Percentiles rank a stretch among this genome's conserved stretches.
phyloP scores from a whole-genome alignment of 1,140 invertebrate species.

The Camponotus vicinus region DNA sequence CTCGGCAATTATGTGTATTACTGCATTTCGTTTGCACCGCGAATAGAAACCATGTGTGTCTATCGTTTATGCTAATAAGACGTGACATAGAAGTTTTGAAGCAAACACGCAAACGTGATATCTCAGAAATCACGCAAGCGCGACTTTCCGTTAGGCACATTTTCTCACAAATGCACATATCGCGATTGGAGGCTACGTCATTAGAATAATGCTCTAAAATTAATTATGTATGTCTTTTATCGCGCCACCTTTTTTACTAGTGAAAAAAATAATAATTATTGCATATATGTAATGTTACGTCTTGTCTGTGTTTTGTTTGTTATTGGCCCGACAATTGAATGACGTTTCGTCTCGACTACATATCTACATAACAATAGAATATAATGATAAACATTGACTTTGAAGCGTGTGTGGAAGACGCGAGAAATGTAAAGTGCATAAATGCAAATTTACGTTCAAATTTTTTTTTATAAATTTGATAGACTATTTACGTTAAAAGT shows the following conservation, averaged over 20 bases:
- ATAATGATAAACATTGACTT: constrained; percentile 40
- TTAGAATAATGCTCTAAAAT: not conserved
- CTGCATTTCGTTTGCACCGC: not conserved
- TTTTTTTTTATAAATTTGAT: not conserved
- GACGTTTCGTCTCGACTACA: constrained; percentile 37
- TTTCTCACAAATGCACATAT: not conserved
- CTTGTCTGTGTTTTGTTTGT: constrained; percentile 26
- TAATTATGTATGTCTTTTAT: not conserved
- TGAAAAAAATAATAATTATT: constrained; percentile 18
- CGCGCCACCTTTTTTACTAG: not conserved
- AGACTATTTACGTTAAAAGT: not conserved
- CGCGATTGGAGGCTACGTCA: not conserved
- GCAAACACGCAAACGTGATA: constrained; percentile 22
- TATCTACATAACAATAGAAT: constrained; percentile 47
- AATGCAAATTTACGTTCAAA: constrained; percentile 21
- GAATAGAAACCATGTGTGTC: not conserved
- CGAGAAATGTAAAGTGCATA: constrained; percentile 18
- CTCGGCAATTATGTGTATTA: not conserved
- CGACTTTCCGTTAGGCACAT: not conserved
- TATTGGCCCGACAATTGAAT: constrained; percentile 46
- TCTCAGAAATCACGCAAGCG: not conserved
- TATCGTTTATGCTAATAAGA: not conserved
- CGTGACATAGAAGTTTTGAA: not conserved
- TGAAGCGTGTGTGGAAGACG: not conserved
- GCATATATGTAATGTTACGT: not conserved